Conservation (phyloP, 1,140 invertebrate genomes). For the Drosophila ficusphila region DNA sequence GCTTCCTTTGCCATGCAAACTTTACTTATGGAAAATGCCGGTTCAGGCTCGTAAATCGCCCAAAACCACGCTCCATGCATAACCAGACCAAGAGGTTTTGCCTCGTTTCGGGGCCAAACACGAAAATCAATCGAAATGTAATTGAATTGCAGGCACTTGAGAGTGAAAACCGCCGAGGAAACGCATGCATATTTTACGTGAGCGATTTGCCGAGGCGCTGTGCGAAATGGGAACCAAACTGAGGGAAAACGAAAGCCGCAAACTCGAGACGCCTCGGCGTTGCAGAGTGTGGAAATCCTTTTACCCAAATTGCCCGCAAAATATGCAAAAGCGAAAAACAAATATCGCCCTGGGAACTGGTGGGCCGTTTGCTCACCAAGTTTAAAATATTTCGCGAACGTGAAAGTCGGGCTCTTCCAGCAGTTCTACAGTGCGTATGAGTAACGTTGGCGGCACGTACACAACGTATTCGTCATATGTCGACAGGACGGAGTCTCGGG, state of each 20-base stretch:
- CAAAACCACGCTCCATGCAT: conserved; percentile 25
- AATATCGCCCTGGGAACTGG: conserved; percentile 55
- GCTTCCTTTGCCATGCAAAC: not conserved
- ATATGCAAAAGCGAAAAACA: conserved; percentile 76
- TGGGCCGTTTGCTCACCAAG: not conserved
- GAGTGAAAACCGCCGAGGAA: conserved; percentile 73
- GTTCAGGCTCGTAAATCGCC: conserved; percentile 37
- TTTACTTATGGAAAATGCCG: conserved; percentile 9
- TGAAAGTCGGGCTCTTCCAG: conserved; percentile 2
- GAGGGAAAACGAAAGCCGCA: conserved; percentile 12
- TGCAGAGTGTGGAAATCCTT: conserved; percentile 38
- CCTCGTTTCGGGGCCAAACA: conserved; percentile 53
- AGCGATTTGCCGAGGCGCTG: conserved; percentile 61
- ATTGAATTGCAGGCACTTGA: conserved; percentile 80
- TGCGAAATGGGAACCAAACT: conserved; percentile 23
- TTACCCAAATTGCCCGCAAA: conserved; percentile 74
- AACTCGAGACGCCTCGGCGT: conserved; percentile 11
- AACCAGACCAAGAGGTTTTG: conserved; percentile 5
- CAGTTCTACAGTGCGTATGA: conserved; percentile 61
- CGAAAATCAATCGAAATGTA: conserved; percentile 80
- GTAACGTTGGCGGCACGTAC: conserved; percentile 64
- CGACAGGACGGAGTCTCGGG: conserved; percentile 39
- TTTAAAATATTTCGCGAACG: conserved; percentile 49
- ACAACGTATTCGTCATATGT: conserved; percentile 66
- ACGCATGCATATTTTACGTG: conserved; percentile 81